Evolutionary conservation across 92 coral and sea anemone species (phyloP).

Genomic region (Plumapathes pennacea): DNA sequence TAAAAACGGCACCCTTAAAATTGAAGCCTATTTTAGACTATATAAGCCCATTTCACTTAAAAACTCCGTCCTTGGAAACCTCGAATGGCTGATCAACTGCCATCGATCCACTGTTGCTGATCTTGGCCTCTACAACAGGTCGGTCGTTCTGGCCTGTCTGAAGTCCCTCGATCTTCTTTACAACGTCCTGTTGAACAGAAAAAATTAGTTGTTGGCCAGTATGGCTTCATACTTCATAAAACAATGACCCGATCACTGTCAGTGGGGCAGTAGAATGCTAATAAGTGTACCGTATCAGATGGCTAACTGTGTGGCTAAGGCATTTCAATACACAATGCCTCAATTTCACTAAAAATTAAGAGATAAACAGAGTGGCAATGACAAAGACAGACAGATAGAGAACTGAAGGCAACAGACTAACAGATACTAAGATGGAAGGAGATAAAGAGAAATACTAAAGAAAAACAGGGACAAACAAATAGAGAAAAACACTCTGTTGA

Average conservation of each 20-base stretch:
- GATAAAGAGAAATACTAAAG: too few species aligned
- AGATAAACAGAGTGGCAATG: background rate
- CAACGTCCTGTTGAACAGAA: conserved; percentile 41
- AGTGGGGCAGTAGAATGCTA: too few species aligned
- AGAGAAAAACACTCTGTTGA: too few species aligned
- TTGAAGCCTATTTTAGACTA: too few species aligned
- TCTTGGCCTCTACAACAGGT: conserved; percentile 48
- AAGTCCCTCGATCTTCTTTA: conserved; percentile 53
- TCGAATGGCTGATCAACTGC: conserved; percentile 52
- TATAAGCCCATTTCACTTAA: too few species aligned
- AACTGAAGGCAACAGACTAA: too few species aligned
- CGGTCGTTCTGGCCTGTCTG: conserved; percentile 61
- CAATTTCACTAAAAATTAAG: background rate
- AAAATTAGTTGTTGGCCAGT: background rate
- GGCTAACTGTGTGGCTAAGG: too few species aligned
- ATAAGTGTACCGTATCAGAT: too few species aligned
- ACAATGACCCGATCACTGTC: background rate
- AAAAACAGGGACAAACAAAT: too few species aligned
- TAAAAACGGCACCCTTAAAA: too few species aligned
- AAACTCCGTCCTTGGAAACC: conserved; percentile 48
- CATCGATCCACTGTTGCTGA: conserved; percentile 52
- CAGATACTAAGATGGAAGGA: too few species aligned
- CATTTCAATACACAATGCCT: background rate
- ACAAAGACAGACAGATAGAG: background rate
- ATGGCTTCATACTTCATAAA: background rate